Conservation (phyloP, 1,140 invertebrate genomes). For the Nomia melanderi region DNA sequence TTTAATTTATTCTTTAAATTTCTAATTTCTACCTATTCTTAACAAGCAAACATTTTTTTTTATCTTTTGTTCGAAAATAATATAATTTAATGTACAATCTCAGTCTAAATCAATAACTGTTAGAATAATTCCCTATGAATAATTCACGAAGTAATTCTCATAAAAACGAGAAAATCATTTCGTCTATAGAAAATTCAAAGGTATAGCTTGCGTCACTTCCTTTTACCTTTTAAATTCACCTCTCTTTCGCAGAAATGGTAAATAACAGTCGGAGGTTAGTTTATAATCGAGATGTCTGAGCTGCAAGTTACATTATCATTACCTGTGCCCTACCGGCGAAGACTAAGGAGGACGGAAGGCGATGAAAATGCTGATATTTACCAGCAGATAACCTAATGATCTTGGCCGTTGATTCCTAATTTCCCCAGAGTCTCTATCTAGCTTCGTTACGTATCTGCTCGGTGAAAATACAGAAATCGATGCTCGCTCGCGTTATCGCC, state of each 20-base stretch:
- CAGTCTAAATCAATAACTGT: too few species aligned
- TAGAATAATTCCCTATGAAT: too few species aligned
- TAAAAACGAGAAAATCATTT: too few species aligned
- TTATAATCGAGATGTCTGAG: neutral
- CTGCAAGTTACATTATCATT: conserved; percentile 16
- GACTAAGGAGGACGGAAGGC: neutral
- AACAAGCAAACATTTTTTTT: too few species aligned
- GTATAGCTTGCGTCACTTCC: neutral
- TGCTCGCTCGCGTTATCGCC: neutral
- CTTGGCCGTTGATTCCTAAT: conserved; percentile 34
- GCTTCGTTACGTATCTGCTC: conserved; percentile 10
- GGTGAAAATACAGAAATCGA: conserved; percentile 35
- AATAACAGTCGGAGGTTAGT: neutral
- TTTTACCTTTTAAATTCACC: neutral
- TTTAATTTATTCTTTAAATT: too few species aligned
- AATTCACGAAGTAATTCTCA: too few species aligned
- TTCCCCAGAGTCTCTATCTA: conserved; percentile 28
- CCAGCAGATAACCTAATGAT: conserved; percentile 42
- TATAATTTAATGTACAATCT: too few species aligned
- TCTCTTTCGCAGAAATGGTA: neutral
- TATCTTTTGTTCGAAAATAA: too few species aligned
- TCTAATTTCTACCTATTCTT: too few species aligned
- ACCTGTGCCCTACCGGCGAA: neutral
- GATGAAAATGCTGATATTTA: conserved; percentile 45
- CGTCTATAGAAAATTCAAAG: too few species aligned